Evolutionary conservation across 2,113 vertebrate species (phyloP), one percentile per base, ranked within the genome.

Genomic region (Gnathonemus longibarbis): DNA sequence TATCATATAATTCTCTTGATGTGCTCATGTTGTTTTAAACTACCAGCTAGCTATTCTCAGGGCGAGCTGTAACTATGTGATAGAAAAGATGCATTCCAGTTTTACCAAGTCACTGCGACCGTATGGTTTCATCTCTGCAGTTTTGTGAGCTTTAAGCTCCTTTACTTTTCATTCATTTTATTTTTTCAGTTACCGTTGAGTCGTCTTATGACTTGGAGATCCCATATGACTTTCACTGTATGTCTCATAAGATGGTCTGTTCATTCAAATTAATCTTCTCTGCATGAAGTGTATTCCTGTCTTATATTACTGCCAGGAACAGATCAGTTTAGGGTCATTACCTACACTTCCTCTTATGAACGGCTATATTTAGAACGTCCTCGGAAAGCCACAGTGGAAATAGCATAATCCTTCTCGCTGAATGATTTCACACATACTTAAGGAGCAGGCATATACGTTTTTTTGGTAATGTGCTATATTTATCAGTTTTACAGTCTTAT

Each of bases 311-410:
- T 42, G 91, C 93, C 91, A 92, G 88, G 93, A 91, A 91, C 5
- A 91, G 58, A 88, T 93, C 77, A 58, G 93, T 93, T 94, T 92
- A 93, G 95, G 95, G 93, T 95, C 94, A 95, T 96, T 96, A 95
- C 93, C 94, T 93, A 93, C 93, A 66, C 94, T 92, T 93, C 93
- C 92, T 94, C 93, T 92, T 94, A 94, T 94, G 95, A 96, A 96
- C 94, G 93, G 93, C 93, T 92, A 87, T 87, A 93, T 92, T 91
- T 93, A 95, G 95, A 95, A 94, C 93, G 95, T 96, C 94, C 91
- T 91, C 7, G 92, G 91, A 93, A 91, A 93, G 93, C 93, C 92
- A 92, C 93, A 94, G 93, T 92, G 90, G 90, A 87, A 92, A 93
- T 91, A 92, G 91, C 95, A 95, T 95, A 96, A 95, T 94, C 92